Percentiles rank a stretch among this genome's conserved stretches.
These are phyloP conservation scores for Sciurus vulgaris DNA, from an alignment of 2,797 vertebrate species.

Conservation along the genomic window DNA sequence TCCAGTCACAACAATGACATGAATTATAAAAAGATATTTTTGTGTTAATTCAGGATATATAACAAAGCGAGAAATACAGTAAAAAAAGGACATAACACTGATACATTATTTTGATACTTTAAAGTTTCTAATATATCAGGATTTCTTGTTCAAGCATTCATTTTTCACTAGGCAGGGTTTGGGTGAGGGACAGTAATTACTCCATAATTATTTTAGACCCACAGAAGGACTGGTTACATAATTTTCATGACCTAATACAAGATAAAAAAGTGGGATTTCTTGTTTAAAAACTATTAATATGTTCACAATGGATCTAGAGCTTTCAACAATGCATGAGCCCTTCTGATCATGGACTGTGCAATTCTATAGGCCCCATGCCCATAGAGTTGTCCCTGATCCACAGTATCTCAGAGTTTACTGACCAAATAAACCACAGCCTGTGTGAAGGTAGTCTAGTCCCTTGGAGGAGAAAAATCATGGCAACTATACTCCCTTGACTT, in stretches of 20 bases:
- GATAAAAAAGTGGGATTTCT: not conserved
- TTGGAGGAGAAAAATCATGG: not conserved
- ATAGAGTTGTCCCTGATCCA: not conserved
- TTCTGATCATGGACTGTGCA: too few relatives aligned
- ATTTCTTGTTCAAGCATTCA: not conserved
- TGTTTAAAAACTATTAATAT: not conserved
- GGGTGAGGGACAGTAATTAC: not conserved
- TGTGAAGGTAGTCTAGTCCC: not conserved
- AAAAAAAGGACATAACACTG: not conserved
- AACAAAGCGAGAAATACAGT: not conserved
- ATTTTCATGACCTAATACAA: not conserved
- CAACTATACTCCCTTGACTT: not conserved
- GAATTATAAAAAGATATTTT: not conserved
- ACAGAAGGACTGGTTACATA: not conserved
- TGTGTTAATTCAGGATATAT: not conserved
- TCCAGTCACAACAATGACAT: not conserved
- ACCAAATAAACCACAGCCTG: too few relatives aligned
- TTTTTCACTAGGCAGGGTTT: not conserved
- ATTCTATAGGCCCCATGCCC: not conserved
- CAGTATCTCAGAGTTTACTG: not conserved
- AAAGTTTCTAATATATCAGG: not conserved
- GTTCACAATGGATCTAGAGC: not conserved
- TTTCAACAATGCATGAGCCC: not conserved
- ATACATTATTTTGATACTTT: not conserved
- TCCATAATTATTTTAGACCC: not conserved